Evolutionary conservation across 2,888 invertebrate genomes (phyloP).

Genomic region (Hirtodrosophila trivittata): DNA sequence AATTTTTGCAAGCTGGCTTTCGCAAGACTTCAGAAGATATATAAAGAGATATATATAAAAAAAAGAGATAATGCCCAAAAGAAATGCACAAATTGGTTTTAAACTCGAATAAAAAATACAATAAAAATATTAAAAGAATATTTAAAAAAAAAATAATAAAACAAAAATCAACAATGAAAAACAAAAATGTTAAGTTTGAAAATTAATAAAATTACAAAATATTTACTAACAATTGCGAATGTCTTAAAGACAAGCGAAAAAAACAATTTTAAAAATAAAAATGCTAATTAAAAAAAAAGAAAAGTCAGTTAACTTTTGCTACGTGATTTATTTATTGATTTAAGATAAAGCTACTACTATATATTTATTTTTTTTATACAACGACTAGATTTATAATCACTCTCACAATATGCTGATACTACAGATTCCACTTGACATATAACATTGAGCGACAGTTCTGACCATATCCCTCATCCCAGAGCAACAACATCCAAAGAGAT

Average conservation of each 20-base stretch:
- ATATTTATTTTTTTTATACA: constrained; percentile 44
- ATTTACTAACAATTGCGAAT: constrained; percentile 43
- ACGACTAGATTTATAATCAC: constrained; percentile 77
- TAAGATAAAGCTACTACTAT: no score
- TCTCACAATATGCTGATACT: constrained; percentile 72
- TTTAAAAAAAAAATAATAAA: constrained; percentile 33
- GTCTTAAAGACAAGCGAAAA: constrained; percentile 68
- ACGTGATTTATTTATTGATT: constrained; percentile 25
- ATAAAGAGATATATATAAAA: constrained; percentile 12
- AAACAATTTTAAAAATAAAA: constrained; percentile 33
- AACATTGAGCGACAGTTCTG: constrained; percentile 12
- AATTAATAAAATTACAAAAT: constrained; percentile 39
- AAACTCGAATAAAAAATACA: constrained; percentile 41
- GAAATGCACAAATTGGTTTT: constrained; percentile 76
- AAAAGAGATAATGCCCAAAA: no score
- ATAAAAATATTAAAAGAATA: no score
- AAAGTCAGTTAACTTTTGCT: constrained; percentile 7
- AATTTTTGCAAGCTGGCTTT: constrained; percentile 72
- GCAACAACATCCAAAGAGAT: no score
- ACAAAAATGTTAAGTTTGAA: constrained; percentile 62
- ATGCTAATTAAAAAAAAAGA: constrained; percentile 7
- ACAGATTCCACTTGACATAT: constrained; percentile 28
- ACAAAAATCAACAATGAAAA: constrained; percentile 3
- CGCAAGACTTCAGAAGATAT: constrained; percentile 43
- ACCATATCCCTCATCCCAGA: no score